Evolutionary conservation across 2,888 invertebrate genomes (phyloP).

Genomic region (Synergus laeviventris): DNA sequence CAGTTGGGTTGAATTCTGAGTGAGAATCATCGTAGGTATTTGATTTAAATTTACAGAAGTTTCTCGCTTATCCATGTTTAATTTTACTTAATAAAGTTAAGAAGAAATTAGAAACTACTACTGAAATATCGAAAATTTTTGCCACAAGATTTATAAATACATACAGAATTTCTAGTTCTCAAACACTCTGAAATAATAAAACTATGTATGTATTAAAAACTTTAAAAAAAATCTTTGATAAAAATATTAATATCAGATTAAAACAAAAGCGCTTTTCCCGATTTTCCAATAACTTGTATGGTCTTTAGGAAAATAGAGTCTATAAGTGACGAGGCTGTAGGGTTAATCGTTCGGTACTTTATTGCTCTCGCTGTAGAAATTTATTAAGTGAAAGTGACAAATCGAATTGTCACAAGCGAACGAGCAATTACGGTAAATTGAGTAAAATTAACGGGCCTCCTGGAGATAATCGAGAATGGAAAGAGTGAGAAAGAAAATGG

Average conservation of each 20-base stretch:
- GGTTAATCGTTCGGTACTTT: slow-evolving; percentile 39
- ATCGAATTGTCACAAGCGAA: slow-evolving; percentile 52
- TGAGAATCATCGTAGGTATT: background rate
- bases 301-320: slow-evolving; percentile 14
- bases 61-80: background rate
- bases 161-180: background rate
- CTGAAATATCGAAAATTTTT: background rate
- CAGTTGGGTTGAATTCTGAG: background rate
- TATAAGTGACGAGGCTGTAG: slow-evolving; percentile 12
- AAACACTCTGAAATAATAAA: background rate
- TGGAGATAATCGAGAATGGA: slow-evolving; percentile 51
- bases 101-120: background rate
- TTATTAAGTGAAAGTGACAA: slow-evolving; percentile 41
- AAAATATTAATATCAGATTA: background rate
- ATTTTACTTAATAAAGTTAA: background rate
- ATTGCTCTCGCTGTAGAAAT: slow-evolving; percentile 37
- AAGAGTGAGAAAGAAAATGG: slow-evolving; percentile 25
- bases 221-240: background rate
- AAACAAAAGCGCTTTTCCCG: background rate
- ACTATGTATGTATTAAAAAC: no score
- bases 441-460: slow-evolving; percentile 50
- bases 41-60: background rate
- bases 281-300: background rate
- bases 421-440: slow-evolving; percentile 51
- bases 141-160: no score